phyloP scores from a whole-genome alignment of 2,113 vertebrate species.

The Corythornis madagascariensis region DNA sequence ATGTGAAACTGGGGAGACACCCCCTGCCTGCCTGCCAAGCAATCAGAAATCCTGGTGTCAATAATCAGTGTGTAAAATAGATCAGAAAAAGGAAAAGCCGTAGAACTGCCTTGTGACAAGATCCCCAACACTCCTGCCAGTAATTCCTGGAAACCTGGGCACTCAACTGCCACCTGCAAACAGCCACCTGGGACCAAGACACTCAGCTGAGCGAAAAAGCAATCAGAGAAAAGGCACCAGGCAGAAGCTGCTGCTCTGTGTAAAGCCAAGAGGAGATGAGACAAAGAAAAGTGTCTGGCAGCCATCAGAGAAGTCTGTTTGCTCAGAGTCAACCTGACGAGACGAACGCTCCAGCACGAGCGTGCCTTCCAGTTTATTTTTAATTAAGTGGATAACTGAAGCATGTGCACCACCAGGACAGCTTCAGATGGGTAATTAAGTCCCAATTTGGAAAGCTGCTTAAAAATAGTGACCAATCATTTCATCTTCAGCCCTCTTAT shows the following conservation, averaged over 20 bases:
- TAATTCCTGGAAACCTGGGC: background rate
- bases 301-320: background rate
- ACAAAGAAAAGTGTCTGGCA: background rate
- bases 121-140: background rate
- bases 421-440: conserved; percentile 21
- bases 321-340: background rate
- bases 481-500: conserved; percentile 1
- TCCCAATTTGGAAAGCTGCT: conserved; percentile 39
- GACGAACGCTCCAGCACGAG: background rate
- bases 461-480: conserved; percentile 64
- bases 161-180: background rate
- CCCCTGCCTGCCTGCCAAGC: background rate
- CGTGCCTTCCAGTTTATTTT: conserved; percentile 38
- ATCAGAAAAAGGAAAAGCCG: background rate
- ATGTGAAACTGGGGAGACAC: fast-evolving
- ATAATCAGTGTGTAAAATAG: background rate
- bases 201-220: background rate
- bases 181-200: background rate
- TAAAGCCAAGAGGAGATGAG: background rate
- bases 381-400: conserved; percentile 43
- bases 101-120: background rate
- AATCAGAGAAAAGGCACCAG: background rate
- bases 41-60: background rate
- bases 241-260: background rate
- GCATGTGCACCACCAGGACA: background rate